Percentiles rank a stretch among this genome's conserved stretches.
Evolutionary conservation across 1,140 invertebrate genomes (phyloP).

Genomic region (Eriocheir sinensis): DNA sequence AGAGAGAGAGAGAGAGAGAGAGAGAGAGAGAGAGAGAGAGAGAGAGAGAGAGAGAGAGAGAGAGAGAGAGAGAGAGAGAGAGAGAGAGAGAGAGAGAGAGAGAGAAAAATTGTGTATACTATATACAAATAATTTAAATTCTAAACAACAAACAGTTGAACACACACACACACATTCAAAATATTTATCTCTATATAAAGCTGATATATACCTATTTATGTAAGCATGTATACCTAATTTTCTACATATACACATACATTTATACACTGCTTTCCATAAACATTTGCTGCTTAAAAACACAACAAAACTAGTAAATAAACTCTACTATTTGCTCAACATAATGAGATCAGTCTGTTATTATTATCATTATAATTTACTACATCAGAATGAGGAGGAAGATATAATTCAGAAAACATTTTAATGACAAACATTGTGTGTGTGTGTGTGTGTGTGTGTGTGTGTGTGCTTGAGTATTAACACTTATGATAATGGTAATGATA

Average conservation of each 20-base stretch:
- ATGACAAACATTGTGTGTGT: neutral
- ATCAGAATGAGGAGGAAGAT: no score
- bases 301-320: no score
- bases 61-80: slow-evolving; percentile 38
- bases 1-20: slow-evolving; percentile 33
- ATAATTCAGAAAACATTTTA: no score
- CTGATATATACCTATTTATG: neutral
- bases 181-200: neutral
- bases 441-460: neutral
- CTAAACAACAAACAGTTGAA: neutral
- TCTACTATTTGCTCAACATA: no score
- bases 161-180: neutral
- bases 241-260: neutral
- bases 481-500: no score
- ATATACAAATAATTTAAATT: neutral
- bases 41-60: neutral
- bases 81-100: slow-evolving; percentile 37
- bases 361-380: no score
- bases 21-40: slow-evolving; percentile 23
- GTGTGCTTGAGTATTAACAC: no score
- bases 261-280: no score
- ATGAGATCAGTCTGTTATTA: no score
- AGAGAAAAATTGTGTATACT: neutral
- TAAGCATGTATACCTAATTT: neutral
- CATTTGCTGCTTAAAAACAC: no score